Base-by-base conservation (phyloP, 2,797 vertebrate genomes). In the Gastrophryne carolinensis region DNA sequence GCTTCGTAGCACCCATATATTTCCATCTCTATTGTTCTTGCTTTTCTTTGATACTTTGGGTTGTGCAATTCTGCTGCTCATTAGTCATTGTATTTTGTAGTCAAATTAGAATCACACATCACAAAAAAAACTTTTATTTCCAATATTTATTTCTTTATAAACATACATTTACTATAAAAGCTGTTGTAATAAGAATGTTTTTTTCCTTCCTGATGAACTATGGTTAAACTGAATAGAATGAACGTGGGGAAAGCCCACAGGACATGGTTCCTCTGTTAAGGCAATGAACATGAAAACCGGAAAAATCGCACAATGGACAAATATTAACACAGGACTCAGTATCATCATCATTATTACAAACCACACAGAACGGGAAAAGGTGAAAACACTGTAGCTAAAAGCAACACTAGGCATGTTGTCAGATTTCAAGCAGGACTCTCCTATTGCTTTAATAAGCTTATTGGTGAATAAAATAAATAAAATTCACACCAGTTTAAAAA, bases 151-250 rank as follows among this genome's bases (percentile, higher is more conserved):
- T 68, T 69, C 97, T 98, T 98, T 97, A 98, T 93, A 98, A 98
- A 99, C 95, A 94, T 94, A 97, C 92, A 94, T 90, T 93, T 91
- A 89, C 90, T 95, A 94, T 93, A 96, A 98, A 98, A 97, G 94
- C 91, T 84, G 86, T 91, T 90, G 93, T 89, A 89, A 93, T 94
- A 93, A 86, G 94, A 95, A 92, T 93, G 89, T 86, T 91, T 88
- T 89, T 90, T 89, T 84, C 27, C 34, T 60, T 72, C 52, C 41
- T 21, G 32, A 60, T 2, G 89, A 87, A 87, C 89, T 81, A 81
- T 87, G 91, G 90, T 93, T 85, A 92, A 65, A 69, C 49, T 82
- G 80, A 80, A 82, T 75, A 80, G 81, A 87, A 86, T 81, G 81
- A 87, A 86, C 82, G 73, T 13, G 79, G 82, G n/a, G 35, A 68